These are phyloP conservation scores for Hoplostethus mediterraneus DNA, from an alignment of 2,797 vertebrate species.

Conservation along the genomic window DNA sequence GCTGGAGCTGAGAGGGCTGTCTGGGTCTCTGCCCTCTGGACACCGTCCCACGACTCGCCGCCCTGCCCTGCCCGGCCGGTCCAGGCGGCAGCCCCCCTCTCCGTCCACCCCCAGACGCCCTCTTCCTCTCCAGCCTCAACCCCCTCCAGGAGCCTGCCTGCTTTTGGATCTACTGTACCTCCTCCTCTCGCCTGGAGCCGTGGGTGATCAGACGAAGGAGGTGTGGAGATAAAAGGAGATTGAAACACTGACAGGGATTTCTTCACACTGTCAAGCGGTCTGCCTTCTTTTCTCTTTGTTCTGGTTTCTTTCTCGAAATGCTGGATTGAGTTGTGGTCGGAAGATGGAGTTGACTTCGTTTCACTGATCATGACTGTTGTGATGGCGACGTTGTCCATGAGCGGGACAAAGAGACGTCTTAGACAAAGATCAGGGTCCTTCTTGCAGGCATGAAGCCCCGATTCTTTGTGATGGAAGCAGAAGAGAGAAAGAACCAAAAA, in stretches of 20 bases:
- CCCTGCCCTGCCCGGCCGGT: conserved; percentile 62
- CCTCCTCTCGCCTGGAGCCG: conserved; percentile 68
- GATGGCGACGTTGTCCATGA: conserved; percentile 24
- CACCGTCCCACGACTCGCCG: conserved; percentile 78
- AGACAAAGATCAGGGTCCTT: conserved; percentile 52
- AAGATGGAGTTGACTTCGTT: conserved; percentile 41
- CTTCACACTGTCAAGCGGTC: conserved; percentile 38
- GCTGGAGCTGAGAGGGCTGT: conserved; percentile 76
- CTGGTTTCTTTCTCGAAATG: conserved; percentile 42
- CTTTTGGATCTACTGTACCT: conserved; percentile 60
- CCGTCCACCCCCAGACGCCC: conserved; percentile 65
- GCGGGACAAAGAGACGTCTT: conserved; percentile 28
- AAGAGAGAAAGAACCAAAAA: conserved; percentile 55
- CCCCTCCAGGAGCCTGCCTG: conserved; percentile 63
- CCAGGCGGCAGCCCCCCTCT: conserved; percentile 50
- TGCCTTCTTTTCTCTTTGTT: conserved; percentile 68
- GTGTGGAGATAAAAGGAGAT: conserved; percentile 55
- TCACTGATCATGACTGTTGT: conserved; percentile 34
- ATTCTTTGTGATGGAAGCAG: conserved; percentile 73
- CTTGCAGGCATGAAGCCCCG: conserved; percentile 50
- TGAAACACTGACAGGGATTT: conserved; percentile 55
- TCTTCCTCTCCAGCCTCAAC: conserved; percentile 58
- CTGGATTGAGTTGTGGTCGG: conserved; percentile 25
- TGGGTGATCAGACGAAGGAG: conserved; percentile 59
- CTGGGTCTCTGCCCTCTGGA: conserved; percentile 86